Evolutionary conservation across 2,888 invertebrate species (phyloP).

Genomic region (Heliconius ethilla): DNA sequence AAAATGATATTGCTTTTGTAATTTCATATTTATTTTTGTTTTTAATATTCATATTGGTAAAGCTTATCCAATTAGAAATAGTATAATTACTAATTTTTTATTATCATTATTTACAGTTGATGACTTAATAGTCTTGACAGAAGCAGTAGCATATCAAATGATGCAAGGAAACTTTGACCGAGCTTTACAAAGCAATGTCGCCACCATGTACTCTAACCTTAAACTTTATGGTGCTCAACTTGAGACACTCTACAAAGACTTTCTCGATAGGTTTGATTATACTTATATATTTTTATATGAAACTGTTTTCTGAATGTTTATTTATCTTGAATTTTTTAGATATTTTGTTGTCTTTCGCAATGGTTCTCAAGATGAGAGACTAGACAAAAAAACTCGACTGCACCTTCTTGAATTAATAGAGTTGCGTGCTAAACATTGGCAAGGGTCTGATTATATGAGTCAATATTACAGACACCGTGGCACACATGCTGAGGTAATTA

Average conservation of each 20-base stretch:
- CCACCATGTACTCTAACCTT: conserved; percentile 89
- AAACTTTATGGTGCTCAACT: conserved; percentile 91
- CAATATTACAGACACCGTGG: conserved; percentile 90
- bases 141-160: conserved; percentile 89
- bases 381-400: conserved; percentile 92
- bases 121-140: conserved; percentile 90
- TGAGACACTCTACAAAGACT: conserved; percentile 91
- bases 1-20: background rate
- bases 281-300: conserved; percentile 8
- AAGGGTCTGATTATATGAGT: conserved; percentile 90
- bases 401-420: conserved; percentile 96
- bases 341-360: conserved; percentile 92
- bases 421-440: conserved; percentile 95
- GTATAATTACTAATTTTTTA: conserved; percentile 3
- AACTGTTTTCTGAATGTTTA: conserved; percentile 39
- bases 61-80: conserved; percentile 1
- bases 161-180: conserved; percentile 88
- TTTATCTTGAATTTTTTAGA: conserved; percentile 81
- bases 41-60: background rate
- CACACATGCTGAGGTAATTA: conserved; percentile 81
- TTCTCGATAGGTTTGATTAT: conserved; percentile 85
- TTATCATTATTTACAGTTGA: conserved; percentile 84
- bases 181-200: conserved; percentile 87
- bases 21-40: too few species aligned
- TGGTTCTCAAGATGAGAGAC: conserved; percentile 92